Conservation (phyloP, 2,888 invertebrate genomes). For the Apoda limacodes region DNA sequence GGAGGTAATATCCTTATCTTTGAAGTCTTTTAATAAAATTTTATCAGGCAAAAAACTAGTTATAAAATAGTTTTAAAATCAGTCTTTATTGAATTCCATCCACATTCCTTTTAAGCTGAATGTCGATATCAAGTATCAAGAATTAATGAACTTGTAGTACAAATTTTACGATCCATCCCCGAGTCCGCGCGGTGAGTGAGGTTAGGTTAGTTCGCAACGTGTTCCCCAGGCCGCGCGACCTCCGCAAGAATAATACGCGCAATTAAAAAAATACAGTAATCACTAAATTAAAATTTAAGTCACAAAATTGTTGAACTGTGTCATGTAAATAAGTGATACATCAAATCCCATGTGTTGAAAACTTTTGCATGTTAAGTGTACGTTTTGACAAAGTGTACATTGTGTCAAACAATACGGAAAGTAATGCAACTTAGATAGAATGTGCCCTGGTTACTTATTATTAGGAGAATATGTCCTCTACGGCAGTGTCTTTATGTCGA, state of each 20-base stretch:
- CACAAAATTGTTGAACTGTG: too few relatives aligned
- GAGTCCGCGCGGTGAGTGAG: slow-evolving; percentile 50
- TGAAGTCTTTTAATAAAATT: too few relatives aligned
- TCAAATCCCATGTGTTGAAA: too few relatives aligned
- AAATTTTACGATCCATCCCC: slow-evolving; percentile 39
- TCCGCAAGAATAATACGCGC: too few relatives aligned
- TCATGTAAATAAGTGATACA: too few relatives aligned
- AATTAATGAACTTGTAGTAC: slow-evolving; percentile 27
- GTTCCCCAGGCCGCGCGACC: slow-evolving; percentile 56
- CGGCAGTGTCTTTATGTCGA: slow-evolving; percentile 12
- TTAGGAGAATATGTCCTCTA: slow-evolving; percentile 2
- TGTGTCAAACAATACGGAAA: not conserved
- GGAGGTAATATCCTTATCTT: too few relatives aligned
- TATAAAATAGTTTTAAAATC: too few relatives aligned
- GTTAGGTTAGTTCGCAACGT: slow-evolving; percentile 66
- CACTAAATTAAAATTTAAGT: too few relatives aligned
- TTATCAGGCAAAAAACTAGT: too few relatives aligned
- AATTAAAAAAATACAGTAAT: too few relatives aligned
- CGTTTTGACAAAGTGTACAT: not conserved
- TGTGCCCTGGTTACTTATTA: not conserved
- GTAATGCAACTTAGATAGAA: not conserved
- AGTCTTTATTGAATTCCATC: too few relatives aligned
- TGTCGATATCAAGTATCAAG: slow-evolving; percentile 48
- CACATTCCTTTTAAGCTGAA: slow-evolving; percentile 1
- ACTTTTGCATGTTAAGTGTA: too few relatives aligned